These are phyloP conservation scores for Lissonota sp. DNA, from an alignment of 2,888 invertebrate genomes.

Conservation along the genomic window DNA sequence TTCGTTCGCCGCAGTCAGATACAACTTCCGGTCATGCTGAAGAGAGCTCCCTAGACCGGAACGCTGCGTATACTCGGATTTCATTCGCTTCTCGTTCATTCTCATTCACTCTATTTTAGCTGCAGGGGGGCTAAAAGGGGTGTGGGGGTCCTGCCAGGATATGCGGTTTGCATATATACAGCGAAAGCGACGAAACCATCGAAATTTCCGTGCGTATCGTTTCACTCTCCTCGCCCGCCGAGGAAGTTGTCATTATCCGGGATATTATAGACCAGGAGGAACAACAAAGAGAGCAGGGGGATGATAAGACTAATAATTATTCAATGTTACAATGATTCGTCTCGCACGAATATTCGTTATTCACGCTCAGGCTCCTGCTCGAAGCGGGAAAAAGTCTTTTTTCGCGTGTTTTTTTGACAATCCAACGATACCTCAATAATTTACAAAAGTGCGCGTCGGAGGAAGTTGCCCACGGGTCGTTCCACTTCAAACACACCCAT, in stretches of 20 bases:
- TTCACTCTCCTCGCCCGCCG: constrained; percentile 27
- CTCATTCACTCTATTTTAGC: constrained; percentile 40
- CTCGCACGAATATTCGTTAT: constrained; percentile 48
- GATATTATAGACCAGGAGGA: background rate
- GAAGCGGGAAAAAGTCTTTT: background rate
- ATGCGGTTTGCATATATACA: constrained; percentile 55
- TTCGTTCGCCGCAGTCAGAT: constrained; percentile 30
- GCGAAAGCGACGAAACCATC: constrained; percentile 31
- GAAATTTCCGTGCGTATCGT: constrained; percentile 14
- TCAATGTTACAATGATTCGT: constrained; percentile 26
- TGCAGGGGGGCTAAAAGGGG: constrained; percentile 32
- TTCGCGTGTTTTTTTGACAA: background rate
- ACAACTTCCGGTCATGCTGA: constrained; percentile 54
- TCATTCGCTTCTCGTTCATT: constrained; percentile 49
- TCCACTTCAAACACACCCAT: constrained; percentile 63
- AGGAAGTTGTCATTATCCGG: constrained; percentile 52
- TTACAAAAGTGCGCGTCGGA: constrained; percentile 2
- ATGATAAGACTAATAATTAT: constrained; percentile 7
- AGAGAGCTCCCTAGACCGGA: constrained; percentile 61
- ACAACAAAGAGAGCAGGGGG: background rate
- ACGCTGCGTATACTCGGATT: constrained; percentile 53
- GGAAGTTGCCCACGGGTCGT: constrained; percentile 56
- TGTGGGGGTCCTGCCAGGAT: constrained; percentile 46
- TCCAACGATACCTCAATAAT: no score
- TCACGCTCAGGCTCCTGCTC: background rate